Conservation (phyloP, 2,113 vertebrate genomes). For the Psephotus haematonotus region DNA sequence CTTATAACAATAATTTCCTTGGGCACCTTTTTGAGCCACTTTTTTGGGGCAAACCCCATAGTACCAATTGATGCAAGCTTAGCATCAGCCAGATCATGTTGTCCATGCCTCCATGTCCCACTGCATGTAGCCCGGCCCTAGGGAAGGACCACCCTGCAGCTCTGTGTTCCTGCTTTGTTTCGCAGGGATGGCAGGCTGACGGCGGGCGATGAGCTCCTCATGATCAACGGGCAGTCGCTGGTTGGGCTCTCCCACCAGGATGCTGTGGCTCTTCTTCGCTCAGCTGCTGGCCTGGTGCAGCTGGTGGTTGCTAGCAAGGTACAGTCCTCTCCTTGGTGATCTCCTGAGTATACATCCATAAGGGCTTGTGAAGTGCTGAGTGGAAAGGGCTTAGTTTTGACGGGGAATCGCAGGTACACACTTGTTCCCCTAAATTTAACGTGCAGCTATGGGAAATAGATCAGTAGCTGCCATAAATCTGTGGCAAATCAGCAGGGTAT, state of each 20-base stretch:
- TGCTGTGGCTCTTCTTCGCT: conserved; percentile 88
- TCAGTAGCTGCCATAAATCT: background rate
- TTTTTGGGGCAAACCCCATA: background rate
- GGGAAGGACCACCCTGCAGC: background rate
- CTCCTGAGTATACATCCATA: background rate
- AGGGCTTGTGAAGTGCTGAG: background rate
- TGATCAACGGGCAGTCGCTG: conserved; percentile 92
- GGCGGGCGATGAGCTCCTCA: conserved; percentile 89
- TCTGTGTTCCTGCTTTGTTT: conserved; percentile 18
- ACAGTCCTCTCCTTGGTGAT: conserved; percentile 27
- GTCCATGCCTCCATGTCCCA: background rate
- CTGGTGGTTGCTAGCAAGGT: conserved; percentile 94
- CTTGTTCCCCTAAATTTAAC: background rate
- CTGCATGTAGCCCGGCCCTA: accelerated
- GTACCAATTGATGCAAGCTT: background rate
- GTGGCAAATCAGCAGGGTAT: background rate
- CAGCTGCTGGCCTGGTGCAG: conserved; percentile 86
- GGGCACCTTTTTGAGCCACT: background rate
- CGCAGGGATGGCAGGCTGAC: conserved; percentile 90
- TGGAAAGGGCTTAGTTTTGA: background rate
- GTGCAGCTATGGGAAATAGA: background rate
- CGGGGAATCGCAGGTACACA: accelerated
- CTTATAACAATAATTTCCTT: background rate
- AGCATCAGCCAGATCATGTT: background rate
- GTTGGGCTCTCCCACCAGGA: conserved; percentile 94